Conservation (phyloP, 2,113 vertebrate genomes). For the Craseonycteris thonglongyai region DNA sequence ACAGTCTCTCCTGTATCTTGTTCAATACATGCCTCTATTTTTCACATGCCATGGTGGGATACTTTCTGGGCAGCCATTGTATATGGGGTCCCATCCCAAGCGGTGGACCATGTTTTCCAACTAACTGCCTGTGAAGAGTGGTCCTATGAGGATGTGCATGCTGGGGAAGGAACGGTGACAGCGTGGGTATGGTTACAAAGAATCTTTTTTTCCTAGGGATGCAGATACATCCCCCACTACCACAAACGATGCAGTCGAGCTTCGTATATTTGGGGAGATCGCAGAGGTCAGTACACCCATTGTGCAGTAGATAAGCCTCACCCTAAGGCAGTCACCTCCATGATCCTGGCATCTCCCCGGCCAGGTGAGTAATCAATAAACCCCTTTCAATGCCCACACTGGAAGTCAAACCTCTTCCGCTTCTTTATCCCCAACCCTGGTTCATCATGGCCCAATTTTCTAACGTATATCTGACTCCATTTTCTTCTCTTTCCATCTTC, state of each 20-base stretch:
- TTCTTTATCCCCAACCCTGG: neutral
- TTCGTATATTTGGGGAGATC: neutral
- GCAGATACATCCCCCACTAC: too few species aligned
- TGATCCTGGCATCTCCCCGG: neutral
- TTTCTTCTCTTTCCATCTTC: neutral
- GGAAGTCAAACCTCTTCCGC: neutral
- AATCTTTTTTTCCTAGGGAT: neutral
- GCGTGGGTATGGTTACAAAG: neutral
- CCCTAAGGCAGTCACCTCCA: neutral
- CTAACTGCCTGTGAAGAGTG: neutral
- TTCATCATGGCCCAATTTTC: neutral
- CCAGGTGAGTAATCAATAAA: neutral
- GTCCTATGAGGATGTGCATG: neutral
- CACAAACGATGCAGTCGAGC: neutral
- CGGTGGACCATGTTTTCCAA: neutral
- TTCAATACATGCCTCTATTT: too few species aligned
- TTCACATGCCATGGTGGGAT: neutral
- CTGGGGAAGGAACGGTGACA: neutral
- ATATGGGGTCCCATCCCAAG: neutral
- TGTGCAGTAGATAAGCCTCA: neutral
- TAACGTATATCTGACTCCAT: neutral
- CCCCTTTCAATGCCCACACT: neutral
- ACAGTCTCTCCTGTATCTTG: too few species aligned
- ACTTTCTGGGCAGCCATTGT: neutral
- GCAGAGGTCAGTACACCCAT: neutral